phyloP scores from a whole-genome alignment of 2,888 invertebrate species.

The Pterobdella sp. region DNA sequence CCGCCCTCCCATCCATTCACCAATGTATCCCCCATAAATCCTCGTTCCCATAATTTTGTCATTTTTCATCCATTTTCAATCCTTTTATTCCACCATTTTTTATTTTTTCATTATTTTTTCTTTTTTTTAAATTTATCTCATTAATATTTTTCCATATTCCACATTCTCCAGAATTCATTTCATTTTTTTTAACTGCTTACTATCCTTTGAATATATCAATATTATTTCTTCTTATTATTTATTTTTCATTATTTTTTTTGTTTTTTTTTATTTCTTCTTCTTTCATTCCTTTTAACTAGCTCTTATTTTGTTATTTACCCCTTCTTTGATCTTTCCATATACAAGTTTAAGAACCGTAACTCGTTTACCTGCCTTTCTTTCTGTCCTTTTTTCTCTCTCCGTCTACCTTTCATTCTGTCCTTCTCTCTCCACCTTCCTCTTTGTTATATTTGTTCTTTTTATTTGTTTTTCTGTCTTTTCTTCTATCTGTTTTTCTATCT shows the following conservation, averaged over 20 bases:
- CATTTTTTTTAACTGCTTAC: too few relatives aligned
- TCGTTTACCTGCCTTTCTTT: neutral
- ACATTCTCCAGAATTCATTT: too few relatives aligned
- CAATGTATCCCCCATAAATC: too few relatives aligned
- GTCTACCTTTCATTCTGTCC: neutral
- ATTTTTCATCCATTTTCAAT: too few relatives aligned
- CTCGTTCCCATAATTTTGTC: too few relatives aligned
- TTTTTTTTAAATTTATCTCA: too few relatives aligned
- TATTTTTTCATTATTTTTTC: too few relatives aligned
- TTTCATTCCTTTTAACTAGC: neutral
- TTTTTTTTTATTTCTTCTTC: neutral
- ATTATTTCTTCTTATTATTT: neutral
- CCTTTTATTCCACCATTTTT: too few relatives aligned
- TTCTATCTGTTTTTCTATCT: neutral
- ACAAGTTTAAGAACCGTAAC: too few relatives aligned
- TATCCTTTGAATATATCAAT: neutral
- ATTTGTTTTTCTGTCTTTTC: neutral
- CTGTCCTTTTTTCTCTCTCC: constrained; percentile 8
- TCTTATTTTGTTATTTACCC: neutral
- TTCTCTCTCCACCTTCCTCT: neutral
- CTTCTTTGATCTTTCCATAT: neutral
- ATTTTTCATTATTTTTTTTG: neutral
- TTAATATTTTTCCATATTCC: too few relatives aligned
- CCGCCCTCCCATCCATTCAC: too few relatives aligned
- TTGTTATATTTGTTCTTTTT: neutral